Evolutionary conservation across 2,888 invertebrate species (phyloP).

Genomic region (Phyllotreta striolata): DNA sequence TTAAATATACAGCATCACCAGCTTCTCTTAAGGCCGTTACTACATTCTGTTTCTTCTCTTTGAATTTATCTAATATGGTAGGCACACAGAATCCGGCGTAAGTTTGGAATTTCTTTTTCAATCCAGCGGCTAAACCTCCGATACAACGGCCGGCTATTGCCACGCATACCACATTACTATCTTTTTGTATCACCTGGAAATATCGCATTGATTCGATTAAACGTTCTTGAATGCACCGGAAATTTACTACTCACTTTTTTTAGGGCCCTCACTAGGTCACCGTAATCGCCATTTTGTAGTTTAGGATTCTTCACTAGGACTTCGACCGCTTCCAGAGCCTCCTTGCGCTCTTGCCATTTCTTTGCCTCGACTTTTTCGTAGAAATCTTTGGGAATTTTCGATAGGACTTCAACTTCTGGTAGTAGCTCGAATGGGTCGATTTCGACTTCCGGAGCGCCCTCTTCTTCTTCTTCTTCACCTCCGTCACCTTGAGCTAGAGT

Average conservation of each 20-base stretch:
- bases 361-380: constrained; percentile 93
- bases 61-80: constrained; percentile 92
- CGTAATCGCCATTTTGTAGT: constrained; percentile 91
- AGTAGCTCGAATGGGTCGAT: constrained; percentile 91
- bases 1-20: constrained; percentile 85
- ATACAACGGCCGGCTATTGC: constrained; percentile 86
- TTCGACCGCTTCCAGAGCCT: constrained; percentile 85
- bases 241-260: constrained; percentile 72
- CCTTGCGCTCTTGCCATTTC: constrained; percentile 97
- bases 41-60: constrained; percentile 94
- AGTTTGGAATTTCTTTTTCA: constrained; percentile 86
- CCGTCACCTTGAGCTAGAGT: constrained; percentile 28
- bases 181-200: constrained; percentile 86
- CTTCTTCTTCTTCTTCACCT: constrained; percentile 68
- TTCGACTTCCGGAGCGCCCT: constrained; percentile 74
- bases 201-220: background rate
- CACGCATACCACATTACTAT: constrained; percentile 93
- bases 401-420: constrained; percentile 91
- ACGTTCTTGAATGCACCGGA: background rate
- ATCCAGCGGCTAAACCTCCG: constrained; percentile 81
- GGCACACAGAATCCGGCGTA: constrained; percentile 82
- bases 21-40: constrained; percentile 88
- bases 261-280: constrained; percentile 84
- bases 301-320: constrained; percentile 81
- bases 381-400: constrained; percentile 94